Evolutionary conservation across 1,140 invertebrate genomes (phyloP).

Genomic region (Drosophila quadrilineata): DNA sequence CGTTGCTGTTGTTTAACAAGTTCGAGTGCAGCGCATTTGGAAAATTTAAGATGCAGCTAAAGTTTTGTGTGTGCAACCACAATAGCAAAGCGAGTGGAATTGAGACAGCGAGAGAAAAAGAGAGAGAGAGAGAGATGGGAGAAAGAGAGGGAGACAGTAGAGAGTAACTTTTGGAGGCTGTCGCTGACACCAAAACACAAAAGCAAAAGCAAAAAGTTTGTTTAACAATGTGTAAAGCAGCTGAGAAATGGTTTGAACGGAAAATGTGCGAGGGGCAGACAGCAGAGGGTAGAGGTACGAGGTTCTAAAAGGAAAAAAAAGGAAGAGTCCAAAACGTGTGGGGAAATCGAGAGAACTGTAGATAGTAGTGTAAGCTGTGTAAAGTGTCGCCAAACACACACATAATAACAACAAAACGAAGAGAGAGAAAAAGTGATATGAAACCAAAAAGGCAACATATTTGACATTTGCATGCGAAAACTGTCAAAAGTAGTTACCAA

Average conservation of each 20-base stretch:
- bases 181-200: slow-evolving; percentile 71
- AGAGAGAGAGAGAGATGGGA: not conserved
- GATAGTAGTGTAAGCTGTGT: no score
- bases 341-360: no score
- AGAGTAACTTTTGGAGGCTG: slow-evolving; percentile 68
- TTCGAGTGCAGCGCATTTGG: slow-evolving; percentile 73
- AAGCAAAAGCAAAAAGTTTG: slow-evolving; percentile 58
- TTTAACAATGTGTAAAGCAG: slow-evolving; percentile 71
- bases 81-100: slow-evolving; percentile 29
- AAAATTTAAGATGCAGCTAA: slow-evolving; percentile 72
- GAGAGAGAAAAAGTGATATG: not conserved
- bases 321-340: no score
- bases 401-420: no score
- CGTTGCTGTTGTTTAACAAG: slow-evolving; percentile 66
- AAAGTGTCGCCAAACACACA: no score
- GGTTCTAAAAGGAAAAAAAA: no score
- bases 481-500: slow-evolving; percentile 63
- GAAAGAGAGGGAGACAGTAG: slow-evolving; percentile 3
- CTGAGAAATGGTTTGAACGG: slow-evolving; percentile 19
- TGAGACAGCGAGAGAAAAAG: not conserved
- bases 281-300: no score
- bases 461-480: slow-evolving; percentile 76
- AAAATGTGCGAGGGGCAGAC: slow-evolving; percentile 24
- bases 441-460: slow-evolving; percentile 63
- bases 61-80: slow-evolving; percentile 40